Conservation (phyloP, 1,140 invertebrate genomes). For the Eupristina koningsbergeri region DNA sequence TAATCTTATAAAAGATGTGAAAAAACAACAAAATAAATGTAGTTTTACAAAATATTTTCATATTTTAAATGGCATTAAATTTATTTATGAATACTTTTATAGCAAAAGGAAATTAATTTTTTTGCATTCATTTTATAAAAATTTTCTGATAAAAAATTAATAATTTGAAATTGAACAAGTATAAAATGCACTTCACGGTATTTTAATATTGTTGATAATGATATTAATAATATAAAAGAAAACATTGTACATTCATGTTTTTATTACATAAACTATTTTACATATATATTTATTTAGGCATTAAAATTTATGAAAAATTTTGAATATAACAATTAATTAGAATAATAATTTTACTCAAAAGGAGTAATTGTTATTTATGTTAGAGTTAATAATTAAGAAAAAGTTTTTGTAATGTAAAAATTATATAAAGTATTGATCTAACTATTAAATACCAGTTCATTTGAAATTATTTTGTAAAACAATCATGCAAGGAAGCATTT, state of each 20-base stretch:
- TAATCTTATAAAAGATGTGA: slow-evolving; percentile 44
- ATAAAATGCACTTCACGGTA: too few species aligned
- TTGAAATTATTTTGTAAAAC: slow-evolving; percentile 52
- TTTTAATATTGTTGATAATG: background rate
- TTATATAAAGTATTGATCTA: background rate
- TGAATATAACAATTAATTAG: too few species aligned
- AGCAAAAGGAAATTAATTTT: background rate
- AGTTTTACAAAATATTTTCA: slow-evolving; percentile 50
- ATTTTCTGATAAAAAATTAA: too few species aligned
- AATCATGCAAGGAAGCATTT: slow-evolving; percentile 41
- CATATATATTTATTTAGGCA: too few species aligned
- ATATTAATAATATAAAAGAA: background rate
- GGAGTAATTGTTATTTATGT: background rate
- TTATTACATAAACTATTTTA: background rate
- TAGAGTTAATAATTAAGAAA: background rate
- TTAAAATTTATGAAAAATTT: too few species aligned
- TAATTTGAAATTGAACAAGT: too few species aligned
- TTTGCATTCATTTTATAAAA: background rate
- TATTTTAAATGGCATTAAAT: background rate
- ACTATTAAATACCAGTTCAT: background rate
- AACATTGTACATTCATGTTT: background rate
- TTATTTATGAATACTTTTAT: slow-evolving; percentile 16
- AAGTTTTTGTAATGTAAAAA: background rate
- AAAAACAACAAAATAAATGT: slow-evolving; percentile 38
- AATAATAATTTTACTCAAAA: background rate